Evolutionary conservation across 2,888 invertebrate genomes (phyloP).

Genomic region (Nebria brevicollis): DNA sequence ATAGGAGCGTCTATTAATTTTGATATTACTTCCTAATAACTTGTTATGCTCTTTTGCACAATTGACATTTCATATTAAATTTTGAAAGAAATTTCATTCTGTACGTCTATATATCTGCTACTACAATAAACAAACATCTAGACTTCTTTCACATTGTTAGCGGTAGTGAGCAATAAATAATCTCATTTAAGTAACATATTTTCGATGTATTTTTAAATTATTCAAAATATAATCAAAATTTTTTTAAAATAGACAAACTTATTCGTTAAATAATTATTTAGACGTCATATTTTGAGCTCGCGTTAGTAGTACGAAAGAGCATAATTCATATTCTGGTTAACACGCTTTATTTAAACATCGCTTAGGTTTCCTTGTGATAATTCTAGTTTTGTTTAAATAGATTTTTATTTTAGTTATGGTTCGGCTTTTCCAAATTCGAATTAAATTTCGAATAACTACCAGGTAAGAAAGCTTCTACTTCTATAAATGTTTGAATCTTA

Average conservation of each 20-base stretch:
- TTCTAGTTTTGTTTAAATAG: slow-evolving; percentile 44
- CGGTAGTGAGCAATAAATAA: no score
- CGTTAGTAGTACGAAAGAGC: slow-evolving; percentile 6
- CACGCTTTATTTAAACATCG: slow-evolving; percentile 44
- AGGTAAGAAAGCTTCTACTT: neutral
- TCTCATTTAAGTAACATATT: no score
- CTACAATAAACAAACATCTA: no score
- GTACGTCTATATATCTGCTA: no score
- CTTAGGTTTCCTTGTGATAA: slow-evolving; percentile 44
- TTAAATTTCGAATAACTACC: neutral
- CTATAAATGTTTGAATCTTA: neutral
- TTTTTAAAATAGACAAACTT: neutral
- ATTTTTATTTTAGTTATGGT: slow-evolving; percentile 50
- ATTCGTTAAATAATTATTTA: slow-evolving; percentile 47
- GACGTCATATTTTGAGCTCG: no score
- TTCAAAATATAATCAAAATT: neutral
- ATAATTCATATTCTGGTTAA: slow-evolving; percentile 10
- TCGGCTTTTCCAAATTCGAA: neutral
- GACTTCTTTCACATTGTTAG: no score
- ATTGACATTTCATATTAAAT: no score
- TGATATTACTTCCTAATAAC: slow-evolving; percentile 11
- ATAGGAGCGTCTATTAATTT: slow-evolving; percentile 19
- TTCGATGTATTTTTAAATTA: no score
- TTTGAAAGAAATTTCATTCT: no score
- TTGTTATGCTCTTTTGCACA: slow-evolving; percentile 5